Conservation (phyloP, 2,888 invertebrate species). For the Dorcus parallelipipedus region DNA sequence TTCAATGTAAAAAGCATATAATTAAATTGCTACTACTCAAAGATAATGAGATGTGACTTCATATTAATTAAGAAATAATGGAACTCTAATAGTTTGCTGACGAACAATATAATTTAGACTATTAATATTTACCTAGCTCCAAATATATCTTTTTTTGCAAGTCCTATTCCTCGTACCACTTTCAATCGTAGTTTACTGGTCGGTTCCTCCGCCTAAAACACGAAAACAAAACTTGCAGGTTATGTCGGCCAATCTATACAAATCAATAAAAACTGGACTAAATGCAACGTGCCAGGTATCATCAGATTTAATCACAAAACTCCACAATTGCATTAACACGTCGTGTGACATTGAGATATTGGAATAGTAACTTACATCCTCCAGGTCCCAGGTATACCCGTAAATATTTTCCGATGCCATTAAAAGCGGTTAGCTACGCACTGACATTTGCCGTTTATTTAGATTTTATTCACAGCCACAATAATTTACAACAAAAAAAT, state of each 20-base stretch:
- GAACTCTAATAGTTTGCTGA: too few species aligned
- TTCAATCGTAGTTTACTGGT: slow-evolving; percentile 80
- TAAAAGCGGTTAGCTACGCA: slow-evolving; percentile 26
- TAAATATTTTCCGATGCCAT: slow-evolving; percentile 48
- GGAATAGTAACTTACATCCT: slow-evolving; percentile 47
- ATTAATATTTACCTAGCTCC: slow-evolving; percentile 77
- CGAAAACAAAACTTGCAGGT: slow-evolving; percentile 12
- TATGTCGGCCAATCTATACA: background rate
- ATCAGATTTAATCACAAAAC: too few species aligned
- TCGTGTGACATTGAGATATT: slow-evolving; percentile 17
- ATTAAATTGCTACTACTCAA: too few species aligned
- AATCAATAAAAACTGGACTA: too few species aligned
- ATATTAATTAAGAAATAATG: too few species aligned
- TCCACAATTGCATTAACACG: too few species aligned
- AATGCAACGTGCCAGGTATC: too few species aligned
- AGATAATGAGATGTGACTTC: too few species aligned
- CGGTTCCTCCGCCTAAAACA: slow-evolving; percentile 70
- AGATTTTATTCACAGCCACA: slow-evolving; percentile 16
- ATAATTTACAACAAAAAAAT: slow-evolving; percentile 8
- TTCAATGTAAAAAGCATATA: too few species aligned
- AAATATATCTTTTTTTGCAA: slow-evolving; percentile 98
- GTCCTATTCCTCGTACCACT: slow-evolving; percentile 81
- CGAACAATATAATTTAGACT: background rate
- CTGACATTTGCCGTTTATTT: slow-evolving; percentile 14
- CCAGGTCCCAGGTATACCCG: slow-evolving; percentile 46